Evolutionary conservation across 92 coral and sea anemone genomes (phyloP).

Genomic region (Epizoanthus illoricatus): DNA sequence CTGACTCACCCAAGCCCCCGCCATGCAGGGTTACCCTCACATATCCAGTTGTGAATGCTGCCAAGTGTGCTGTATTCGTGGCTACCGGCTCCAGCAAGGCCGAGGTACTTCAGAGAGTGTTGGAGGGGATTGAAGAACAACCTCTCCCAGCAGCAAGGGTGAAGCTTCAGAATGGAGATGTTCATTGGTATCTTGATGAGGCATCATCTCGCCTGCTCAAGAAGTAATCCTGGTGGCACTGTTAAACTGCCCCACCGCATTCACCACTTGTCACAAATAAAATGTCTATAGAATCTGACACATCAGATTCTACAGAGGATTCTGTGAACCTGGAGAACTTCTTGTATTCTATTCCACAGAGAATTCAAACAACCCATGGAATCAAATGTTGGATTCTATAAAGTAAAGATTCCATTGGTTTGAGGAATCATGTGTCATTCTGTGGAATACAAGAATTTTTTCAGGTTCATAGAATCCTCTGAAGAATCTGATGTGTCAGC

Average conservation of each 20-base stretch:
- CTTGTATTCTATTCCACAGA: too few relatives aligned
- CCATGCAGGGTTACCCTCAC: conserved; percentile 91
- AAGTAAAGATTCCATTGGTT: too few relatives aligned
- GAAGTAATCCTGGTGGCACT: conserved; percentile 13
- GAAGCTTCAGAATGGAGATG: conserved; percentile 71
- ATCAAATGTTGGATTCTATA: too few relatives aligned
- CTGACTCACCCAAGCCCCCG: conserved; percentile 98
- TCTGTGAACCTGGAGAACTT: too few relatives aligned
- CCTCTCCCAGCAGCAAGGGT: conserved; percentile 96
- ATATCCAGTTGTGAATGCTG: conserved; percentile 78
- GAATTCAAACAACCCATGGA: too few relatives aligned
- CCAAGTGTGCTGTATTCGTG: conserved; percentile 81
- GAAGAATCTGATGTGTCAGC: too few relatives aligned
- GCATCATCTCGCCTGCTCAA: conserved; percentile 81
- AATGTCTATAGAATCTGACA: too few relatives aligned
- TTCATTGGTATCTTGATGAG: conserved; percentile 94
- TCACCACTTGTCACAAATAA: neutral
- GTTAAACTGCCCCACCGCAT: neutral
- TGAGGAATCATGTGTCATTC: too few relatives aligned
- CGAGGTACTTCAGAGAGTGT: conserved; percentile 66
- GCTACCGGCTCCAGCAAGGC: conserved; percentile 95
- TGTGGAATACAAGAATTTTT: too few relatives aligned
- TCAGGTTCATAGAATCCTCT: too few relatives aligned
- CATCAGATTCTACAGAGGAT: too few relatives aligned
- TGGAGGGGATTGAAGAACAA: conserved; percentile 68